These are phyloP conservation scores for Fundulus diaphanus DNA, from an alignment of 2,797 vertebrate species.

Conservation along the genomic window DNA sequence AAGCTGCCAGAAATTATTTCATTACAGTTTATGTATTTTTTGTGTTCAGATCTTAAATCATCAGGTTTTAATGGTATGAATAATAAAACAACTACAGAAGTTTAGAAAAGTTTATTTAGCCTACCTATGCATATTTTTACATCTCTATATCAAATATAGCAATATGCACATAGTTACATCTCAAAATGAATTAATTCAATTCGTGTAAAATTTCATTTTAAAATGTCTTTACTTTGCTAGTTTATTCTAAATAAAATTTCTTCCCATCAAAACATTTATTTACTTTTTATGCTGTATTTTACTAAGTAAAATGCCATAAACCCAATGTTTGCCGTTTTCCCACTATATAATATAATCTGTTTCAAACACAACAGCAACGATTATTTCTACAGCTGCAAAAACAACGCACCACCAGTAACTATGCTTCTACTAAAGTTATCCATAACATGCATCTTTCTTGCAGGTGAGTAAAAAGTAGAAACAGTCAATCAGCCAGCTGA, in stretches of 20 bases:
- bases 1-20: constrained; percentile 28
- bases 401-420: too few species aligned
- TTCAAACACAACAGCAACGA: neutral
- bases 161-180: neutral
- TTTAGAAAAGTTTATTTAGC: neutral
- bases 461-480: neutral
- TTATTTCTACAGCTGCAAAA: neutral
- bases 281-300: neutral
- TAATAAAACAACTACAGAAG: too few species aligned
- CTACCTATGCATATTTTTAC: neutral
- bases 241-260: neutral
- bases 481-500: neutral
- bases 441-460: neutral
- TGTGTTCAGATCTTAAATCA: neutral
- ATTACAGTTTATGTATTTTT: constrained; percentile 30
- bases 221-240: neutral
- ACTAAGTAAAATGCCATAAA: neutral
- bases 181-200: neutral
- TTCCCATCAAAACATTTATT: neutral
- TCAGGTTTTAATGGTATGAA: neutral
- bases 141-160: neutral
- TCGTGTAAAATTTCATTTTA: neutral
- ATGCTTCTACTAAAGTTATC: neutral
- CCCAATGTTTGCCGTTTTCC: neutral
- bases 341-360: too few species aligned